Base-by-base conservation (phyloP, 1,140 invertebrate genomes). In the Ganaspis sp. region DNA sequence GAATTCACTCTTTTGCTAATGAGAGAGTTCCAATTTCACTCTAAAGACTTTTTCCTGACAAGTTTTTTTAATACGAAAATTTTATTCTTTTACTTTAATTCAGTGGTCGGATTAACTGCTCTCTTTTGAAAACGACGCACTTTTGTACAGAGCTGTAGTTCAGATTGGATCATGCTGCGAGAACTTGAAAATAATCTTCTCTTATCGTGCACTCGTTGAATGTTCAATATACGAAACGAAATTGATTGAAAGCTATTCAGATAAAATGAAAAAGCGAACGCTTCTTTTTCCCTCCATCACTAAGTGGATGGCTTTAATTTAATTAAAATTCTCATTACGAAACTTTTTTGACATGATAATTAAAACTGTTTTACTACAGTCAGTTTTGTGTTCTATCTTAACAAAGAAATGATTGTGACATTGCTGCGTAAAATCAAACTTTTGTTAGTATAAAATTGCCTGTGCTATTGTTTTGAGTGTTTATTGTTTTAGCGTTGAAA, bases 201-300 rank as follows among this genome's bases (percentile, higher is more conserved):
- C 58, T 29, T 64, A 64, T 64, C 58, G 58, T 29, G 26, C 58
- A 64, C 58, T 64, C 58, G 29, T 29, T 12, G 58, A n/a, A 15
- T 58, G 15, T 4, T 64, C 58, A 9, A 29, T 64, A 64, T 34
- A n/a, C 15, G 15, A 64, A 64, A 12, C 11, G 12, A 64, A 64
- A n/a, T 15, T 64, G 23, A 64, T 64, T 64, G 15, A 64, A n/a
- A 64, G 58, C 58, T 34, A n/a, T 64, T 64, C 58, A 64, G 58
- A 64, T 64, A 64, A 64, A 64, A 64, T 29, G 15, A 64, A 64
- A n/a, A n/a, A 12, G 6, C 9, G 12, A 0, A 29, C 1, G 4
- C 2, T 15, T n/a, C n/a, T 15, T 29, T 64, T 5, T 58, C 5
- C 54, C 12, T 12, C 26, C 15, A 9, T 1, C 9, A 54, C 19